Conservation (phyloP, 2,113 vertebrate species). For the Zootoca vivipara region DNA sequence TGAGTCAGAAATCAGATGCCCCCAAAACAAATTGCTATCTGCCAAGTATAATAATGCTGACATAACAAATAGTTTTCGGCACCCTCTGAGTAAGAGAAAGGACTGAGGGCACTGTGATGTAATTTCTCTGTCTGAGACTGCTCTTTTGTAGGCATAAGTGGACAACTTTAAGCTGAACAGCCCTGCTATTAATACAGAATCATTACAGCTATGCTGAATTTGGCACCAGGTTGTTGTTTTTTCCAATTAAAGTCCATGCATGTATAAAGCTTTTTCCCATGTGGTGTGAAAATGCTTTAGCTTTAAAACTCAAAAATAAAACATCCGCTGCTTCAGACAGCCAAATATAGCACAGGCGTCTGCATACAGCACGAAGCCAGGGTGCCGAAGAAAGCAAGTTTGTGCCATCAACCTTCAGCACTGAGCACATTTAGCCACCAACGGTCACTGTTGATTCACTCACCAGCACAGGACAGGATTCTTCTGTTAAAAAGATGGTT, state of each 20-base stretch:
- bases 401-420: constrained; percentile 21
- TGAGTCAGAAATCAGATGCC: constrained; percentile 38
- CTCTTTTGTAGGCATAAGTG: background rate
- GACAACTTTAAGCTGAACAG: background rate
- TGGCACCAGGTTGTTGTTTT: background rate
- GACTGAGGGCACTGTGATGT: background rate
- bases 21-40: constrained; percentile 45
- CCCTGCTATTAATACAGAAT: background rate
- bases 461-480: background rate
- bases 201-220: background rate
- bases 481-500: background rate
- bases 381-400: background rate
- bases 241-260: accelerated
- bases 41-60: constrained; percentile 27
- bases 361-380: accelerated
- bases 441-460: constrained; percentile 69
- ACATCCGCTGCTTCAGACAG: background rate
- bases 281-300: background rate
- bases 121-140: background rate
- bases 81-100: background rate
- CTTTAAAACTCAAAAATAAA: background rate
- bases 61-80: background rate
- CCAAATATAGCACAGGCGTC: background rate
- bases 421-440: constrained; percentile 55
- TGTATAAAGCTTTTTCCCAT: background rate